These are phyloP conservation scores for Malacoraja senta DNA, from an alignment of 2,797 vertebrate species.

Conservation along the genomic window DNA sequence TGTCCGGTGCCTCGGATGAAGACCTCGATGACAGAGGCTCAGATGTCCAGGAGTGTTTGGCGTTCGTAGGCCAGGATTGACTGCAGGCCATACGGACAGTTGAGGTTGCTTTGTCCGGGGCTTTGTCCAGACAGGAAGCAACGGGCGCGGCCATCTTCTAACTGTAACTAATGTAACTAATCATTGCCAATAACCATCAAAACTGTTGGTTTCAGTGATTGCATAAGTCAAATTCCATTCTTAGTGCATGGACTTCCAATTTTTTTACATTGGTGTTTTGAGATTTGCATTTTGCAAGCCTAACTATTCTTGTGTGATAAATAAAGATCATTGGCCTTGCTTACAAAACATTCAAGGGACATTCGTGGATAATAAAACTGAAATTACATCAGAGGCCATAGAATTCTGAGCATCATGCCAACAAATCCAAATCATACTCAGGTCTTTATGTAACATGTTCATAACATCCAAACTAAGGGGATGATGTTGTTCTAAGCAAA, in stretches of 20 bases:
- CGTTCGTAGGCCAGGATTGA: too few species aligned
- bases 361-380: neutral
- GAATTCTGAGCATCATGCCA: neutral
- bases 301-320: neutral
- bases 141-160: too few species aligned
- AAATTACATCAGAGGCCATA: neutral
- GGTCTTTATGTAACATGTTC: neutral
- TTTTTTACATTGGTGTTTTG: neutral
- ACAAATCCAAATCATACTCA: neutral
- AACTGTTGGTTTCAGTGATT: neutral
- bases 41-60: too few species aligned
- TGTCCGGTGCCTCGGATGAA: too few species aligned
- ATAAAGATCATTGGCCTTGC: neutral
- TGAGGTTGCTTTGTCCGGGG: too few species aligned
- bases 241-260: neutral
- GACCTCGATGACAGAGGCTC: too few species aligned
- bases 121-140: too few species aligned
- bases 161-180: too few species aligned
- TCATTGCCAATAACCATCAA: neutral
- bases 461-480: neutral
- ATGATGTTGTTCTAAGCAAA: neutral
- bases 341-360: neutral
- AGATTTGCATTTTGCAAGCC: neutral
- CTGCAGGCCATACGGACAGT: too few species aligned
- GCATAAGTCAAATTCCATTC: slow-evolving; percentile 12